These are phyloP conservation scores for Saturnia pavonia DNA, from an alignment of 2,888 invertebrate genomes.

Conservation along the genomic window DNA sequence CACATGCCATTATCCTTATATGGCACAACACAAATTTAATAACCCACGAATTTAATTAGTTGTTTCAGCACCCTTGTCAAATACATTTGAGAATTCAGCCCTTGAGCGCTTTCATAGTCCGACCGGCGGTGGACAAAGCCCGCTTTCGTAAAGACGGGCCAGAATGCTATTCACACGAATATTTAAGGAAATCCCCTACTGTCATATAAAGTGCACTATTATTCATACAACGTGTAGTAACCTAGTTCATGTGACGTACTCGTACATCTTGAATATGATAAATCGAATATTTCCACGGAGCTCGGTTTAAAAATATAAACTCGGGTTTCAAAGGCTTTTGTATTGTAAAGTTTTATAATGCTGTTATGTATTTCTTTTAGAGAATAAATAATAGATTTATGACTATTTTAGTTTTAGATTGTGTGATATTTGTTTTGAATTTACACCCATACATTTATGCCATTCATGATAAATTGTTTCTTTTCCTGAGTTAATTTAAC, in stretches of 20 bases:
- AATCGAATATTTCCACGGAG: constrained; percentile 48
- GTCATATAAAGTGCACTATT: constrained; percentile 71
- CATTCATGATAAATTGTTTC: too few relatives aligned
- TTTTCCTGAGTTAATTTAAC: too few relatives aligned
- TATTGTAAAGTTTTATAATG: background rate
- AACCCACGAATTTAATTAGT: background rate
- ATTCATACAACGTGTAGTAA: constrained; percentile 57
- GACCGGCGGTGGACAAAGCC: constrained; percentile 61
- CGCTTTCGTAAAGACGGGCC: constrained; percentile 33
- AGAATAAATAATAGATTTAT: background rate
- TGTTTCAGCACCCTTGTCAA: constrained; percentile 51
- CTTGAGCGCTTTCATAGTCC: constrained; percentile 44
- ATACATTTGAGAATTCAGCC: constrained; percentile 39
- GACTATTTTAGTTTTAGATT: too few relatives aligned
- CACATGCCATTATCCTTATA: background rate
- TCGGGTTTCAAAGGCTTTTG: constrained; percentile 16
- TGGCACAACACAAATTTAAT: background rate
- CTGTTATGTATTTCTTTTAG: background rate
- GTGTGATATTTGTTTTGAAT: too few relatives aligned
- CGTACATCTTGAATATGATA: constrained; percentile 60
- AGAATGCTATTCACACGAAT: constrained; percentile 60
- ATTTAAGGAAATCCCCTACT: constrained; percentile 59
- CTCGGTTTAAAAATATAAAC: constrained; percentile 33
- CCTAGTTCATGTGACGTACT: constrained; percentile 59
- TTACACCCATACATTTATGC: too few relatives aligned